Evolutionary conservation across 2,797 vertebrate genomes (phyloP), one percentile per base, ranked within the genome.

Genomic region (Aphelocoma californica): DNA sequence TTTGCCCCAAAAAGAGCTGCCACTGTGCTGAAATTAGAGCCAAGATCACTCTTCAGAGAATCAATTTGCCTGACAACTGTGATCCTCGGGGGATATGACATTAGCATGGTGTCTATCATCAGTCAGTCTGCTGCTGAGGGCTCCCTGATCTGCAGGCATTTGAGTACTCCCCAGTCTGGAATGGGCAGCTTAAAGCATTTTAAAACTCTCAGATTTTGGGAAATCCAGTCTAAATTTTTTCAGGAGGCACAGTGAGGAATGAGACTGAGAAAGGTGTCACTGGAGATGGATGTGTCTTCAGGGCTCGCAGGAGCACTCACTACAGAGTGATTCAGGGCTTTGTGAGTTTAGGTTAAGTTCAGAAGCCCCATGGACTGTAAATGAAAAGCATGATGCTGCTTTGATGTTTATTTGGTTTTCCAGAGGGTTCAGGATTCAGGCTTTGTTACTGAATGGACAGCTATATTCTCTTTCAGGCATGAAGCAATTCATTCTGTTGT

Each of bases 1-100:
- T 31, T 80, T 86, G n/a, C 28, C 42, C 66, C 74, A 29, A 71
- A 81, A 92, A 80, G 64, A 94, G 56, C 58, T 81, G 54, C 69
- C 54, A 70, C 45, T 51, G 48, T 70, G 56, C 71, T 86, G 69
- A 93, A 97, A 91, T 86, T 48, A 75, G 21, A 93, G 45, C 60
- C 60, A 93, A 88, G 82, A 95, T 93, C 81, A 61, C 50, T 72
- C 84, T 95, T 92, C 64, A 71, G 83, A 94, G 66, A 94, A 95
- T 89, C 90, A 95, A 70, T 96, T 89, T 92, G 29, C 65, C 77
- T 87, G 93, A 91, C 70, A 91, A 56, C 48, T 15, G 42, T 65
- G 53, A 80, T 71, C 60, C 86, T 91, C 20, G 1, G 42, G 38
- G 60, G 47, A 45, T 45, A 61, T 89, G 81, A 61, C 78, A 92